Conservation (phyloP, 2,888 invertebrate genomes). For the Bembecia ichneumoniformis region DNA sequence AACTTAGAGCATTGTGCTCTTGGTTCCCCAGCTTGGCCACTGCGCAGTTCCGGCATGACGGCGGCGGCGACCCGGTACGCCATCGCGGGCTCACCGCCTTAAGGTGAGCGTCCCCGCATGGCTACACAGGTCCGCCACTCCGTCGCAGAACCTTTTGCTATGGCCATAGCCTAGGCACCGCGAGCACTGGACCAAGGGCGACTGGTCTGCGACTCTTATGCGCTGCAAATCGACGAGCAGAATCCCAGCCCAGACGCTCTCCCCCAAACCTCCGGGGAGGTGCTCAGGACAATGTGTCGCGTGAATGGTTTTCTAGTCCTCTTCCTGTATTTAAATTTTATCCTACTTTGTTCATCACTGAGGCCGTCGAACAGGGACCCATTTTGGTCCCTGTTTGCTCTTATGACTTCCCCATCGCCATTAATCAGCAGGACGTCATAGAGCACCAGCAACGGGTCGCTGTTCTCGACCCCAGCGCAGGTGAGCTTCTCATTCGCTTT, state of each 20-base stretch:
- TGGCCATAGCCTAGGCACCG: too few relatives aligned
- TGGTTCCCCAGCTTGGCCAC: too few relatives aligned
- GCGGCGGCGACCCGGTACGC: neutral
- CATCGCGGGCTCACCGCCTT: neutral
- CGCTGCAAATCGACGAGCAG: constrained; percentile 10
- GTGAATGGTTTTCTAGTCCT: constrained; percentile 1
- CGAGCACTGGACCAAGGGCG: constrained; percentile 9
- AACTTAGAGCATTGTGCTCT: neutral
- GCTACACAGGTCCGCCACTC: neutral
- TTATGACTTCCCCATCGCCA: too few relatives aligned
- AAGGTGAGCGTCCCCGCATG: constrained; percentile 1
- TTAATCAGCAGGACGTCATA: too few relatives aligned
- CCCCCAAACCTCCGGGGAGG: neutral
- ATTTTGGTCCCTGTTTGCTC: too few relatives aligned
- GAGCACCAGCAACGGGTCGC: neutral
- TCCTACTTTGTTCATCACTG: neutral
- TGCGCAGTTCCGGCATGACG: constrained; percentile 1
- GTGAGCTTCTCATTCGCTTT: neutral
- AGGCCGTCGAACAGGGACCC: too few relatives aligned
- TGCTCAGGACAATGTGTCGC: neutral
- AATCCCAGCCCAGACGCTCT: neutral
- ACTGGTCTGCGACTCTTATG: constrained; percentile 8
- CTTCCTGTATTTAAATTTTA: constrained; percentile 1
- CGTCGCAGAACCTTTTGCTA: too few relatives aligned
- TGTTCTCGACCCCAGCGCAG: neutral